These are phyloP conservation scores for Scaptomyza reducta DNA, from an alignment of 2,888 invertebrate species.

Conservation along the genomic window DNA sequence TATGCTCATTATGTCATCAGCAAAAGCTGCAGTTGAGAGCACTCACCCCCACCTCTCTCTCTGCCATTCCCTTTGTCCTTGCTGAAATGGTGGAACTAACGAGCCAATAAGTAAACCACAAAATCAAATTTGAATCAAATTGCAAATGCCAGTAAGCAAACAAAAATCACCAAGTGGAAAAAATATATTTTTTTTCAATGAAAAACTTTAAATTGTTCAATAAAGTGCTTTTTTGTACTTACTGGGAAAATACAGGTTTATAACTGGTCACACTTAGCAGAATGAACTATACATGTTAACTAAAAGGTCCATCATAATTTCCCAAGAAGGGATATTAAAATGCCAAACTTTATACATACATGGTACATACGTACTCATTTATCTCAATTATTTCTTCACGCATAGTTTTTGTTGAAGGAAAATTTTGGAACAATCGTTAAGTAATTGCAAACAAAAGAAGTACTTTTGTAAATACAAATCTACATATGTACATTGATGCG, in stretches of 20 bases:
- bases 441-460: constrained; percentile 22
- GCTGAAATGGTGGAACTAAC: constrained; percentile 2
- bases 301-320: not conserved
- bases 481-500: not conserved
- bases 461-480: constrained; percentile 1
- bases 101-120: constrained; percentile 7
- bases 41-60: not conserved
- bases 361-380: not conserved
- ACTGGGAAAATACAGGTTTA: not conserved
- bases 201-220: not conserved
- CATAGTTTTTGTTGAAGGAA: constrained; percentile 19
- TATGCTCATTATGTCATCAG: constrained; percentile 59
- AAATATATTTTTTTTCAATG: not conserved
- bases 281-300: not conserved
- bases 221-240: too few species aligned
- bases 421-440: constrained; percentile 8
- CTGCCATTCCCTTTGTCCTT: not conserved
- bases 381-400: not conserved
- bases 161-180: not conserved
- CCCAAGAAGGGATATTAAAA: not conserved
- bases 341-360: not conserved
- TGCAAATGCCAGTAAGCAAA: not conserved
- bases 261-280: not conserved
- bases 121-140: not conserved
- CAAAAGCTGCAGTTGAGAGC: constrained; percentile 26